Conservation (phyloP, 1,140 invertebrate species). For the Platyura marginata region DNA sequence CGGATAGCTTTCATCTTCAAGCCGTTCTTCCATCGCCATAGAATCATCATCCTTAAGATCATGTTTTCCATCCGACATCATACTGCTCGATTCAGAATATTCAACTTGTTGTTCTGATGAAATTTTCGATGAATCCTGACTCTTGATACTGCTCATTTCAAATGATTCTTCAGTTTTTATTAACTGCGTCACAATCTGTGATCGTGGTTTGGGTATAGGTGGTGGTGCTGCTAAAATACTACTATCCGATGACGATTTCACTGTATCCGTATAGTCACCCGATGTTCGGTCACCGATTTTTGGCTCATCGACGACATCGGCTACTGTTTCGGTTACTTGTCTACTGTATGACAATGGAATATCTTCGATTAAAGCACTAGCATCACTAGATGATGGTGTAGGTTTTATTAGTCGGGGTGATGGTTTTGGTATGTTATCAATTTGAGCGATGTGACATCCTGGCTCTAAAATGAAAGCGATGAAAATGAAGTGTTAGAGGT, state of each 20-base stretch:
- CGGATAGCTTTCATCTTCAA: constrained; percentile 5
- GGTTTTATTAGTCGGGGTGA: constrained; percentile 7
- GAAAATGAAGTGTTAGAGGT: too few relatives aligned
- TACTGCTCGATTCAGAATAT: constrained; percentile 4
- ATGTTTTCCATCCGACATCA: background rate
- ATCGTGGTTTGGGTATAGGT: constrained; percentile 20
- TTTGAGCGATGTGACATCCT: constrained; percentile 1
- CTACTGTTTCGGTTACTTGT: background rate
- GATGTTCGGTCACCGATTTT: background rate
- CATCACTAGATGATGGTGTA: background rate
- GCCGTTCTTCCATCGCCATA: background rate
- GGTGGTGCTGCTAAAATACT: background rate
- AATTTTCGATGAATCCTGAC: background rate
- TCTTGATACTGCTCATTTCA: constrained; percentile 3
- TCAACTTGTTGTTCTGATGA: constrained; percentile 4
- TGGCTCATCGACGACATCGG: background rate
- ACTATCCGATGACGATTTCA: constrained; percentile 5
- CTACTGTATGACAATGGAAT: background rate
- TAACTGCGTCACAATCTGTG: constrained; percentile 10
- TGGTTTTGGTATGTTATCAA: constrained; percentile 13
- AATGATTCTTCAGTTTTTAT: constrained; percentile 16
- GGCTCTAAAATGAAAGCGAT: constrained; percentile 6
- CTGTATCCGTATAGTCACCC: constrained; percentile 5
- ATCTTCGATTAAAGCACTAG: background rate
- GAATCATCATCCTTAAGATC: background rate